A percentile compares a stretch with the other conserved stretches of the same genome.
Conservation (phyloP, 2,888 invertebrate species). For the Mimachlamys varia region DNA sequence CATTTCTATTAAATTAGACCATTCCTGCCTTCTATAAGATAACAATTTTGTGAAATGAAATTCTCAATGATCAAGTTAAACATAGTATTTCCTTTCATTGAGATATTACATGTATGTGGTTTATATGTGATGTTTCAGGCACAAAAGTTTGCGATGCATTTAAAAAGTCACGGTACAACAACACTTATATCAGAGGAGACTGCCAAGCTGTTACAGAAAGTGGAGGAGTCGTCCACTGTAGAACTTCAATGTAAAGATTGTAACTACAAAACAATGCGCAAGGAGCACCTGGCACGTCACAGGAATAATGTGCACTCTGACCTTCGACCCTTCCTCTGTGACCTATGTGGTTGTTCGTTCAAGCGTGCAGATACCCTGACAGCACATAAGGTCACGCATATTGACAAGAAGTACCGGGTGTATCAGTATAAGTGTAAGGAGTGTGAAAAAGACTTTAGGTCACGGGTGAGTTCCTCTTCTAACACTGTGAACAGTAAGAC, state of each 20-base stretch:
- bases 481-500: too few relatives aligned
- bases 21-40: too few relatives aligned
- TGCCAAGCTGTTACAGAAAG: not conserved
- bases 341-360: slow-evolving; percentile 83
- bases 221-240: slow-evolving; percentile 44
- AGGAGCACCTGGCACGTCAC: slow-evolving; percentile 80
- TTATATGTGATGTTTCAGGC: not conserved
- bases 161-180: not conserved
- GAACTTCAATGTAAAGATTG: slow-evolving; percentile 78
- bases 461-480: slow-evolving; percentile 66
- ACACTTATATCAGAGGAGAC: not conserved
- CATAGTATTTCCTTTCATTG: not conserved
- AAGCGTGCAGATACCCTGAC: slow-evolving; percentile 83
- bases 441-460: slow-evolving; percentile 79
- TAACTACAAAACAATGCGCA: slow-evolving; percentile 78
- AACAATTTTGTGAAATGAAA: too few relatives aligned
- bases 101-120: not conserved
- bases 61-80: not conserved
- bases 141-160: not conserved
- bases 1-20: too few relatives aligned
- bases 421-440: slow-evolving; percentile 73
- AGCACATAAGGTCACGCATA: slow-evolving; percentile 82
- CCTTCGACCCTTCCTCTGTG: slow-evolving; percentile 83
- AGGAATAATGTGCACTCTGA: slow-evolving; percentile 82
- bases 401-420: slow-evolving; percentile 64